Conservation (phyloP, 2,113 vertebrate genomes). For the Steatornis caripensis region DNA sequence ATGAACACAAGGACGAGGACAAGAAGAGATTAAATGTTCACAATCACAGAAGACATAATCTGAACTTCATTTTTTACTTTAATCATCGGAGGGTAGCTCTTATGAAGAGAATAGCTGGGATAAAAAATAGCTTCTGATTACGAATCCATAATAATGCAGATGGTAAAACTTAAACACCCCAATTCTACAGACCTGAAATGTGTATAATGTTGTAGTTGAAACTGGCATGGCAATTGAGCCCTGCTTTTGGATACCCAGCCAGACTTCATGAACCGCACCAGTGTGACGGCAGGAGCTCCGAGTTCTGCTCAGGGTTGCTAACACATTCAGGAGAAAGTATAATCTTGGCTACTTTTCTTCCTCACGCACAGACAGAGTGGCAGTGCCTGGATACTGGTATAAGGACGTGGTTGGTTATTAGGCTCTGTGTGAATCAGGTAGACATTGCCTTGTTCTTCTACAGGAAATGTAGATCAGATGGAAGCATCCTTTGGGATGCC, state of each 20-base stretch:
- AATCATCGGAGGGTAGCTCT: background rate
- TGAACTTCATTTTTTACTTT: background rate
- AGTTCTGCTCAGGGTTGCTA: background rate
- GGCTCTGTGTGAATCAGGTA: background rate
- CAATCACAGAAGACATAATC: background rate
- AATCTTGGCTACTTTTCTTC: background rate
- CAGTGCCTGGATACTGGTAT: background rate
- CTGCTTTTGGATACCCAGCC: background rate
- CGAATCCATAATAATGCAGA: background rate
- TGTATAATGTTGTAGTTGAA: background rate
- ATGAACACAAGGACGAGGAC: background rate
- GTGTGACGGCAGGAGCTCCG: background rate
- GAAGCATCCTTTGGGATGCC: background rate
- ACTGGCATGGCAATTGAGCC: background rate
- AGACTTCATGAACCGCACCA: background rate
- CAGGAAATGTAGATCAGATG: background rate
- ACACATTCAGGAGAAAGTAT: background rate
- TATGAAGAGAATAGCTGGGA: background rate
- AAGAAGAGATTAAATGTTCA: background rate
- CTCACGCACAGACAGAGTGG: fast-evolving
- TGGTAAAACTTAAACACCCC: background rate
- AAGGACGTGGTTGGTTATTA: background rate
- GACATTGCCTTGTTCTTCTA: background rate
- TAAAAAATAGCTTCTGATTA: background rate
- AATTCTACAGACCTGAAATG: background rate